Conservation (phyloP, 1,140 invertebrate genomes). For the fruit fly (Drosophila melanogaster) region Release_6_plus_ISO1_MT NC_004354.4:8218501-8219000, state of each 20-base stretch:
- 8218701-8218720: constrained; percentile 49
- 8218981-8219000: constrained; percentile 51
- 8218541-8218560: constrained; percentile 1
- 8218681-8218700: constrained; percentile 53
- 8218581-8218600: not conserved
- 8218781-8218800: not conserved
- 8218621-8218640: not conserved
- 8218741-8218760: constrained; percentile 8
- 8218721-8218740: constrained; percentile 56
- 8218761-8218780: constrained; percentile 13
- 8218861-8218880: not conserved
- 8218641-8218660: constrained; percentile 24
- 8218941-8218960: constrained; percentile 42
- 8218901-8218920: constrained; percentile 56
- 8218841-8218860: constrained; percentile 23
- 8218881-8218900: constrained; percentile 18
- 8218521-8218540: constrained; percentile 17
- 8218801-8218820: not conserved
- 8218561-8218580: constrained; percentile 11
- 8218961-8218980: constrained; percentile 49
- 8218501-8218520: not conserved
- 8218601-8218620: not conserved
- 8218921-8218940: constrained; percentile 75
- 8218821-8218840: constrained; percentile 2
- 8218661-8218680: constrained; percentile 64